Evolutionary conservation across 2,888 invertebrate species (phyloP), one percentile per base, ranked within the genome.

Genomic region (Acronicta leporina): DNA sequence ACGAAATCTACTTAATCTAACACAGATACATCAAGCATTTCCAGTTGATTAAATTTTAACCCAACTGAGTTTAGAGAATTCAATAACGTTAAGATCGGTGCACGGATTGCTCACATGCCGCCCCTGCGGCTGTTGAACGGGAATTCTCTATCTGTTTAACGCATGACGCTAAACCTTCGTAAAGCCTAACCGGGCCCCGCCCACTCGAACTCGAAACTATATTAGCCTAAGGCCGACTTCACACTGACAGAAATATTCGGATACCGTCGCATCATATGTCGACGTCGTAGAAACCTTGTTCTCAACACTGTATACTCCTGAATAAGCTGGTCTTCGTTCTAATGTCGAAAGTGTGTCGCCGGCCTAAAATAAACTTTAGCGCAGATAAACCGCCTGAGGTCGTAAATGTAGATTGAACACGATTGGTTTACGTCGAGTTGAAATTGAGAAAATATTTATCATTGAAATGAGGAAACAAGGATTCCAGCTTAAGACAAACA

Each of bases 31-130:
- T 57, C 47, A 44, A 57, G 27, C 55, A 72, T 75, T 72, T 70
- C 67, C 74, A 77, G 76, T 78, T 62, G 62, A 57, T 83, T 82
- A 80, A 81, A 82, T 83, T 84, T 73, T 81, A 81, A 84, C 86
- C 81, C 73, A 71, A 76, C 86, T 75, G 54, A 60, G 66, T 63
- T 72, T 76, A 73, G 71, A 65, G 77, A 79, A 85, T 85, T 87
- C 86, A 86, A 87, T 87, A 84, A 83, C 68, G 65, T 75, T 84
- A 70, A 82, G 86, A 86, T 87, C 82, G 82, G 70, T 73, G 65
- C 66, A 61, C 68, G 79, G 82, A 87, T 86, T 81, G 75, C 78
- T 69, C 62, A 70, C 71, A 53, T 33, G 33, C 33, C 64, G 67
- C 61, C 80, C 81, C 69, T 57, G 68, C 70, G 80, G 84, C 80